phyloP scores from a whole-genome alignment of 2,113 vertebrate genomes.

The Sinocyclocheilus grahami region DNA sequence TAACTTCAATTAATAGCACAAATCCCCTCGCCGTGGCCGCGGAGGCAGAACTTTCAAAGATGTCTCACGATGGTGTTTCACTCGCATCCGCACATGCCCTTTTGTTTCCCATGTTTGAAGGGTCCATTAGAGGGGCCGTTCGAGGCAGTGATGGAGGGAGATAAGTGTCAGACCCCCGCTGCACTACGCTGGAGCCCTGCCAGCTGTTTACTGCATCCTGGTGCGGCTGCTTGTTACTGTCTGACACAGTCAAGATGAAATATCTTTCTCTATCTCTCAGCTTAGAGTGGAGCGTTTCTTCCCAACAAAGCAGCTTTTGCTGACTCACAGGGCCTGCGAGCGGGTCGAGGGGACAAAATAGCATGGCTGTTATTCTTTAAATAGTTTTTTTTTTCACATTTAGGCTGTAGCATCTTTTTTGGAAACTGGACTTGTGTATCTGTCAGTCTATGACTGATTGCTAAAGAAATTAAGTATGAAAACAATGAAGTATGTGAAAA shows the following conservation, averaged over 20 bases:
- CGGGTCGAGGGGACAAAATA: not conserved
- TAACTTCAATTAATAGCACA: conserved; percentile 99
- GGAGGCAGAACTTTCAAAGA: conserved; percentile 97
- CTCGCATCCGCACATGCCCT: conserved; percentile 32
- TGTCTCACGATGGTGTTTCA: conserved; percentile 41
- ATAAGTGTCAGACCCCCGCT: conserved; percentile 70
- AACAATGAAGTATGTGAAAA: not conserved
- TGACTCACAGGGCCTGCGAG: conserved; percentile 27
- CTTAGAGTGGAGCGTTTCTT: not conserved
- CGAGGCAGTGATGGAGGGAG: conserved; percentile 66
- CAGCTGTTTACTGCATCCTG: conserved; percentile 74
- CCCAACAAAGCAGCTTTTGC: conserved; percentile 13
- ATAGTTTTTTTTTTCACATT: not conserved
- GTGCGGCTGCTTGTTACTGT: conserved; percentile 58
- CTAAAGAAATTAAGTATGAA: not conserved
- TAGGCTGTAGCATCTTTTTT: not conserved
- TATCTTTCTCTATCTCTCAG: conserved; percentile 33
- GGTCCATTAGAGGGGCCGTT: conserved; percentile 74
- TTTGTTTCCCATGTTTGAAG: conserved; percentile 68
- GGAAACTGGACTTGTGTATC: not conserved
- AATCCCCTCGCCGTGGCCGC: conserved; percentile 84
- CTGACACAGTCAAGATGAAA: conserved; percentile 70
- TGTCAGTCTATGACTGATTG: not conserved
- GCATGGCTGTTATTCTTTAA: not conserved
- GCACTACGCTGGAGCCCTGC: conserved; percentile 68